Evolutionary conservation across 2,888 invertebrate species (phyloP).

Genomic region (Coleophora flavipennella): DNA sequence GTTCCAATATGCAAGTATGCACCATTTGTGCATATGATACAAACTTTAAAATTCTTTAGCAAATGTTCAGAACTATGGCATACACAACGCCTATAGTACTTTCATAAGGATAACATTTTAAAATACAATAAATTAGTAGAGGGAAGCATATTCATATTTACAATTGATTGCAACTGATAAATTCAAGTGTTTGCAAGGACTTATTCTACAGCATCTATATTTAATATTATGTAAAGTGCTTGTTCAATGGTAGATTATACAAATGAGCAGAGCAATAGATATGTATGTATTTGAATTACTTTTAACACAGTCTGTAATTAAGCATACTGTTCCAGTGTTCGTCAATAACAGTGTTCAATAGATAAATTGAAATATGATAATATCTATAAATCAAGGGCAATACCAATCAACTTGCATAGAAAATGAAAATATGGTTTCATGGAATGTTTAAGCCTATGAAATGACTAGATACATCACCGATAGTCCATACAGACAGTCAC

Average conservation of each 20-base stretch:
- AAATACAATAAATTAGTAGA: slow-evolving; percentile 57
- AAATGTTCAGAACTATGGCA: slow-evolving; percentile 34
- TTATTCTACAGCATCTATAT: background rate
- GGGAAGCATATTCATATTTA: slow-evolving; percentile 66
- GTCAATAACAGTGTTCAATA: too few species aligned
- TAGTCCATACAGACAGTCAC: slow-evolving; percentile 12
- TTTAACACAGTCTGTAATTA: too few species aligned
- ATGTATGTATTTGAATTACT: too few species aligned
- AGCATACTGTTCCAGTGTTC: too few species aligned
- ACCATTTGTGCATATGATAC: slow-evolving; percentile 29
- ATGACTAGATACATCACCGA: slow-evolving; percentile 48
- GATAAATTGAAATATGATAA: background rate
- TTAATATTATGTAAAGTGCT: background rate
- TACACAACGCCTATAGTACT: slow-evolving; percentile 45
- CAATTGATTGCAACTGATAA: slow-evolving; percentile 19
- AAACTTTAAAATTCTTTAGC: slow-evolving; percentile 12
- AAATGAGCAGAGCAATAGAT: too few species aligned
- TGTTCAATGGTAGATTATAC: too few species aligned
- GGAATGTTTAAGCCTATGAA: slow-evolving; percentile 66
- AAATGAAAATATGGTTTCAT: slow-evolving; percentile 51
- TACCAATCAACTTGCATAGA: slow-evolving; percentile 50
- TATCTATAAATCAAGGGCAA: slow-evolving; percentile 18
- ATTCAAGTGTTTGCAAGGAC: background rate
- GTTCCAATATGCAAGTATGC: slow-evolving; percentile 31
- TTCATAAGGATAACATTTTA: slow-evolving; percentile 50